A percentile compares a stretch with the other conserved stretches of the same genome.
phyloP scores from a whole-genome alignment of 2,113 vertebrate genomes.

The Clupea harengus region DNA sequence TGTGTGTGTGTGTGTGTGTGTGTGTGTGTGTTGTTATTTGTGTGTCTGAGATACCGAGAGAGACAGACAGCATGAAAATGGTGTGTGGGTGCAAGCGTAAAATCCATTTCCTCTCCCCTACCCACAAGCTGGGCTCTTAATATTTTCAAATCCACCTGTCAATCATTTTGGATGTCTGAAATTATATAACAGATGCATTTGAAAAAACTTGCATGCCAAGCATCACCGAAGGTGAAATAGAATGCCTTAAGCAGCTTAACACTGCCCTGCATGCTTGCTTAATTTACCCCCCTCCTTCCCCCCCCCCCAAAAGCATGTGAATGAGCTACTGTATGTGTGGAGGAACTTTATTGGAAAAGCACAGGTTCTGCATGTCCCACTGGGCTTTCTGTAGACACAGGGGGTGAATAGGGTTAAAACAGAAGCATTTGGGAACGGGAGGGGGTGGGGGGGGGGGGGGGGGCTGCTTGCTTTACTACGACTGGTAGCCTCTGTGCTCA shows the following conservation, averaged over 20 bases:
- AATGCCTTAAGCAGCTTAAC: neutral
- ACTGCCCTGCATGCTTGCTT: neutral
- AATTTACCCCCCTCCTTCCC: neutral
- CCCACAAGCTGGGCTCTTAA: slow-evolving; percentile 1
- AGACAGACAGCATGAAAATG: neutral
- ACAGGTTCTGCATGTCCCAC: slow-evolving; percentile 37
- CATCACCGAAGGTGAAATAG: slow-evolving; percentile 2
- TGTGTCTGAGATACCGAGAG: neutral
- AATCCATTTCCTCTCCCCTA: slow-evolving; percentile 9
- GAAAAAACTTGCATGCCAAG: neutral
- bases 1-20: neutral
- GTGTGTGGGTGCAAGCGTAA: neutral
- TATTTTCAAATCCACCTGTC: slow-evolving; percentile 14
- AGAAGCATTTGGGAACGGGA: slow-evolving; percentile 22
- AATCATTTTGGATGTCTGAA: slow-evolving; percentile 4
- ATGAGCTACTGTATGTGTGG: neutral
- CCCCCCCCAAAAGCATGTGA: neutral
- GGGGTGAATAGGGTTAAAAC: slow-evolving; percentile 26
- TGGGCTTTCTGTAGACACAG: slow-evolving; percentile 34
- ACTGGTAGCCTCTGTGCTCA: slow-evolving; percentile 32
- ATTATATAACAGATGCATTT: neutral
- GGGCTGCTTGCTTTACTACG: slow-evolving; percentile 37
- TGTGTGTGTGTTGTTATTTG: slow-evolving; percentile 5
- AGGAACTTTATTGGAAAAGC: slow-evolving; percentile 19
- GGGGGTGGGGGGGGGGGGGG: slow-evolving; percentile 7